Evolutionary conservation across 2,888 invertebrate species (phyloP), one percentile per base, ranked within the genome.

Genomic region (Parnassius orleans): DNA sequence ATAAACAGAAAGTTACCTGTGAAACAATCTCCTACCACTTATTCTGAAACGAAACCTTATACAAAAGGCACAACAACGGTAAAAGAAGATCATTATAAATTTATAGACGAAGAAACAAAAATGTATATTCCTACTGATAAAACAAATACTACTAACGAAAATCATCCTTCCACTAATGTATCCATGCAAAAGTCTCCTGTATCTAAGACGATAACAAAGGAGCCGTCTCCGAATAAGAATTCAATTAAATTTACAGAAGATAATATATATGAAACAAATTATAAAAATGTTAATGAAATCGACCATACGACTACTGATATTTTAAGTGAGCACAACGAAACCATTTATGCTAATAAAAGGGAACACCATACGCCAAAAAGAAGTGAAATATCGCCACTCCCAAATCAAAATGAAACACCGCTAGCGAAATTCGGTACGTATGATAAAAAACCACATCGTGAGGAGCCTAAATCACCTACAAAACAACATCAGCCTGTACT

Each of bases 41-140:
- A 42, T 41, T 24, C 14, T n/a, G 51, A 48, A 57, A n/a, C 41
- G 53, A 56, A 60, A 10, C 19, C 15, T 50, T 15, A 46, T 15
- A 46, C 7, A n/a, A 53, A 47, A 42, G 57, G 52, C 11, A 55
- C 71, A 1, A 73, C 67, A 14, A 78, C 76, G 66, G 55, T 78
- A 5, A 79, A 77, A 63, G 76, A 86, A 69, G 83, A 88, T 59
- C 83, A 87, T 65, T 85, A 86, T 60, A 85, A 77, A 68, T 87
- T 87, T 65, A 79, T 89, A 55, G 87, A 87, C 50, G 89, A 87
- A 71, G 88, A 90, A 80, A 87, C 86, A 47, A 89, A 89, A 77
- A 79, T 80, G 76, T 84, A 83, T 58, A 78, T 80, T 41, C 78
- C 72, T 10, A 72, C 59, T 54, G 73, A 80, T 55, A 75, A 72